Conservation (phyloP, 1,140 invertebrate species). For the Drosophila watanabei region DNA sequence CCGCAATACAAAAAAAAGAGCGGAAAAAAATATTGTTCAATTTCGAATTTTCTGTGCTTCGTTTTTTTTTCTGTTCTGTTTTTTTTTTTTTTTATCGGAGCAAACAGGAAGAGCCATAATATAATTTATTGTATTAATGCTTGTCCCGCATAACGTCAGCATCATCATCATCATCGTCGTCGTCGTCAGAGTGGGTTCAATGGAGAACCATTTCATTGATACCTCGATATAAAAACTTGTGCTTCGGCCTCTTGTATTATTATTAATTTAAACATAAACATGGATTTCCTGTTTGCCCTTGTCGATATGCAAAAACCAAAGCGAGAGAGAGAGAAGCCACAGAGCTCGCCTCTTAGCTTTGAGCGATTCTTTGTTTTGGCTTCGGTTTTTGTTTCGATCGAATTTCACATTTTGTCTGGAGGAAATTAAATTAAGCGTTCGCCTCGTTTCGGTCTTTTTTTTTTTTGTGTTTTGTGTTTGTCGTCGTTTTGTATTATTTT, state of each 20-base stretch:
- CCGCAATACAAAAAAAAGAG: constrained; percentile 25
- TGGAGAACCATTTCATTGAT: constrained; percentile 70
- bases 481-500: constrained; percentile 4
- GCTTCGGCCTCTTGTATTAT: constrained; percentile 50
- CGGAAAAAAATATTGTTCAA: constrained; percentile 66
- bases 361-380: constrained; percentile 65
- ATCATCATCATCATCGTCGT: constrained; percentile 30
- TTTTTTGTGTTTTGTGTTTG: neutral
- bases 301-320: constrained; percentile 73
- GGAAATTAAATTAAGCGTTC: constrained; percentile 82
- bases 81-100: constrained; percentile 67
- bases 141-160: constrained; percentile 71
- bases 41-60: constrained; percentile 62
- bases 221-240: constrained; percentile 40
- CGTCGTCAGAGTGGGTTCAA: constrained; percentile 36
- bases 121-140: constrained; percentile 85
- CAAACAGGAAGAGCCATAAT: constrained; percentile 83
- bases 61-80: constrained; percentile 39
- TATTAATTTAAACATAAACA: constrained; percentile 84
- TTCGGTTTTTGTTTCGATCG: constrained; percentile 69
- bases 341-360: constrained; percentile 25
- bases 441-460: constrained; percentile 50
- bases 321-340: constrained; percentile 42
- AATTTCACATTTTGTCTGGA: constrained; percentile 71
- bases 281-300: constrained; percentile 81